Evolutionary conservation across 2,797 vertebrate genomes (phyloP), one percentile per base, ranked within the genome.

Genomic region (Arrhamphus sclerolepis): DNA sequence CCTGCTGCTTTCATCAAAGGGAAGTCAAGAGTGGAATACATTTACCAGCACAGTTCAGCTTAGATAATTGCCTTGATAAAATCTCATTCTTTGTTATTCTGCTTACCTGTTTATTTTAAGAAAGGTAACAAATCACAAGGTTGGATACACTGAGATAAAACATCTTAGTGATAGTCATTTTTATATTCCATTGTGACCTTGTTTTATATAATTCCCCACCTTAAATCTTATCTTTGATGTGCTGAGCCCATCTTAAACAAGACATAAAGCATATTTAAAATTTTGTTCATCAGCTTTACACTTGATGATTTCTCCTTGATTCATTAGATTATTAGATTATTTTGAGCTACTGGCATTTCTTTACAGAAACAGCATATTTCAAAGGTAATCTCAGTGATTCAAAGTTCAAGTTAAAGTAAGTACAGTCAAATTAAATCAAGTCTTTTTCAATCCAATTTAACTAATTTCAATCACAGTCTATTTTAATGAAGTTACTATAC

Each of bases 41-140:
- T 80, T 82, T 61, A 52, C 46, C 34, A 14, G 55, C 17, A 22
- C 9, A 22, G 43, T 46, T 46, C 43, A 21, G 43, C 20, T 46
- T 14, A 46, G 43, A 46, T 46, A 46, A 46, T 46, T 46, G 19
- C 43, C 43, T 46, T 46, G 43, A 46, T 46, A 21, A 21, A 46
- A 46, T 21, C 20, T 46, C 11, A 14, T 6, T 43, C n/a, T 18
- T 46, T 22, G 20, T 21, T 46, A 20, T 46, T 22, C 19, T 82
- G 66, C 72, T 78, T 75, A 73, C 73, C 68, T 86, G 79, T 79
- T 80, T 87, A 78, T 78, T 59, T 16, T 61, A 61, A 38, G 56
- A 60, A 69, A 59, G 70, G 56, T 43, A 48, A 56, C 41, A 40
- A 62, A 54, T 44, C 38, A 34, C 70, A 60, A 49, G 61, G 41